Conservation (phyloP, 2,888 invertebrate genomes). For the Meghimatium bilineatum region DNA sequence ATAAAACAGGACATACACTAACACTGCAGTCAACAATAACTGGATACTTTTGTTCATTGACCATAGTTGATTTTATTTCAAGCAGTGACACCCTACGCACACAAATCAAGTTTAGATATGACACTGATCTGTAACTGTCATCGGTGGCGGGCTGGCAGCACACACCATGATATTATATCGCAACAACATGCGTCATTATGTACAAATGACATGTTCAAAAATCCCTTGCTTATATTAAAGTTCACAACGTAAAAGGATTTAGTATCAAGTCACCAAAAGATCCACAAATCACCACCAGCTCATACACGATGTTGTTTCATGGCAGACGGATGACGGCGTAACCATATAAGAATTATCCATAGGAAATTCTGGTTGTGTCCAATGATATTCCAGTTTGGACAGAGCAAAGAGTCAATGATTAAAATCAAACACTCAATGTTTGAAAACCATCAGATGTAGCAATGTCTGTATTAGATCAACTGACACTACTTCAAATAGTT, state of each 20-base stretch:
- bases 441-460: no score
- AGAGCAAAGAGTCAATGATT: not conserved
- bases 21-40: not conserved
- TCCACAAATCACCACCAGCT: no score
- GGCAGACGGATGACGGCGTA: no score
- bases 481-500: no score
- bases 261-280: not conserved
- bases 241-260: not conserved
- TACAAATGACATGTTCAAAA: not conserved
- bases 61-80: not conserved
- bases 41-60: not conserved
- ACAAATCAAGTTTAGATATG: not conserved
- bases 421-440: no score
- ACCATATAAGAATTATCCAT: conserved; percentile 32
- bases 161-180: conserved; percentile 17
- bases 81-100: not conserved
- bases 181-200: conserved; percentile 5
- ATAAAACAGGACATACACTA: not conserved
- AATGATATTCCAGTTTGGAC: conserved; percentile 2
- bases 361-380: conserved; percentile 28
- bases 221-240: conserved; percentile 3
- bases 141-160: conserved; percentile 6
- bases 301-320: no score
- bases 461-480: no score
- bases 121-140: not conserved